Base-by-base conservation (phyloP, 2,113 vertebrate species). In the Siphamia tubifer region DNA sequence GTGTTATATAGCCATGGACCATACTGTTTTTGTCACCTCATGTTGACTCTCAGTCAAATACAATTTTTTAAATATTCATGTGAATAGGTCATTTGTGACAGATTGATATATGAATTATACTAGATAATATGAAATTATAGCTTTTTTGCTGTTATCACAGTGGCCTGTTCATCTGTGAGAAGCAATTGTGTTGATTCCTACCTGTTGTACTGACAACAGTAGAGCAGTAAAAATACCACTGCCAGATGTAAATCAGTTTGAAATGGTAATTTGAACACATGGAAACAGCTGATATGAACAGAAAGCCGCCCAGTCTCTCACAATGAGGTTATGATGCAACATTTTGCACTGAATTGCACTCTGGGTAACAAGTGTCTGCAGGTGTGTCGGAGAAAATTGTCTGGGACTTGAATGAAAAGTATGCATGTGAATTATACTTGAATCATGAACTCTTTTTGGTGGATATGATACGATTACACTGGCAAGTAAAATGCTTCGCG, bases 191-290 rank as follows among this genome's bases (percentile, higher is more conserved):
- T 55, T 63, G 65, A 74, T 79, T 39, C 40, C 58, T 60, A 52
- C 42, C 68, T n/a, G n/a, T n/a, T n/a, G n/a, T n/a, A n/a, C n/a
- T n/a, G n/a, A n/a, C n/a, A n/a, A n/a, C n/a, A 55, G 56, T 61
- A 57, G 49, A 52, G 43, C 30, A 31, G 31, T 54, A 54, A 38
- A 51, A 47, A 79, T 87, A 74, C 48, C 77, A 2, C 30, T 55
- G 77, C 55, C 36, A 69, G 44, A 74, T 43, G 25, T 31, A 48
- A 63, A 63, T 89, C n/a, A n/a, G n/a, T n/a, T n/a, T n/a, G 32
- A 31, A 11, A 42, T 5, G 20, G 34, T 58, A 16, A 21, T 34
- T 54, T 42, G 23, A 16, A 15, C 17, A 6, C 39, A 55, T 12
- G 10, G 19, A 23, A 53, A 8, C 12, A 31, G 25, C 11, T 40